phyloP scores from a whole-genome alignment of 1,140 invertebrate species.

The Halyomorpha halys region DNA sequence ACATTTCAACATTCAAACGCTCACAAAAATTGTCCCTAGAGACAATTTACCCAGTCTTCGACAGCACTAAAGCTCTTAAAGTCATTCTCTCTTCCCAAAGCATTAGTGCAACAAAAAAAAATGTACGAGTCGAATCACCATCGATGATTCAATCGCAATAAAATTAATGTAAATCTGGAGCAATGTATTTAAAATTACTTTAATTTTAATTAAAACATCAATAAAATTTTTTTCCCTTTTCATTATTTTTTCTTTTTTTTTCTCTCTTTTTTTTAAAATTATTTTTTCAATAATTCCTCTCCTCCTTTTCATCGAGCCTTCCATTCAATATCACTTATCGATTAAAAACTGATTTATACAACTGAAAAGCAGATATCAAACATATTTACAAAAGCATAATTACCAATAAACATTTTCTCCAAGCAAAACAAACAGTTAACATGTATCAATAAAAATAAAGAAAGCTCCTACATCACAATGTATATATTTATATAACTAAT shows the following conservation, averaged over 20 bases:
- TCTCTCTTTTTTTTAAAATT: conserved; percentile 13
- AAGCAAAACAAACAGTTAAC: conserved; percentile 20
- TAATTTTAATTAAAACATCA: conserved; percentile 21
- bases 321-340: conserved; percentile 6
- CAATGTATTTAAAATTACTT: conserved; percentile 19
- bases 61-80: conserved; percentile 11
- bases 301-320: neutral
- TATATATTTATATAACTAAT: conserved; percentile 22
- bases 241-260: conserved; percentile 5
- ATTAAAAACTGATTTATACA: conserved; percentile 14
- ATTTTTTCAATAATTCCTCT: too few species aligned
- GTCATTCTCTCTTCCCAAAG: neutral
- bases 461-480: conserved; percentile 27
- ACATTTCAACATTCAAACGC: conserved; percentile 11
- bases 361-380: conserved; percentile 14
- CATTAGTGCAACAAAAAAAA: conserved; percentile 12
- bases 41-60: conserved; percentile 8
- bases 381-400: conserved; percentile 21
- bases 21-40: conserved; percentile 18
- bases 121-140: conserved; percentile 11
- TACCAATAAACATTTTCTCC: conserved; percentile 12
- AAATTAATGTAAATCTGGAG: conserved; percentile 14
- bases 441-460: conserved; percentile 14
- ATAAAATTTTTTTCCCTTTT: conserved; percentile 19
- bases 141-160: conserved; percentile 17